Conservation (phyloP, 2,113 vertebrate genomes). For the Tapirus terrestris region DNA sequence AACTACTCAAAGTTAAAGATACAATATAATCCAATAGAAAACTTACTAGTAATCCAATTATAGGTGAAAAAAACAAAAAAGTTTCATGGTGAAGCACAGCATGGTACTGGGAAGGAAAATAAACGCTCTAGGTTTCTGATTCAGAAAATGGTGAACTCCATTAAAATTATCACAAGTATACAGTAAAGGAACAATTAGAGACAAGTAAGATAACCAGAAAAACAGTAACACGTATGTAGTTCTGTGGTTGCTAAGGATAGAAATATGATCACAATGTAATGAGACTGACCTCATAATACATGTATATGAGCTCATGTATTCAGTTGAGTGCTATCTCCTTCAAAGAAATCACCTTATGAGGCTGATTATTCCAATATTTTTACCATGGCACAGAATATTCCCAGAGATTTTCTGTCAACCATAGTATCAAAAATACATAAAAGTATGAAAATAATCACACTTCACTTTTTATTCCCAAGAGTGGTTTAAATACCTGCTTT, state of each 20-base stretch:
- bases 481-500: slow-evolving; percentile 21
- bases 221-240: not conserved
- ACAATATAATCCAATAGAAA: slow-evolving; percentile 40
- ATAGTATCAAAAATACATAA: not conserved
- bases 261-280: not conserved
- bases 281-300: slow-evolving; percentile 37
- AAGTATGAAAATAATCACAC: not conserved
- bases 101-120: not conserved
- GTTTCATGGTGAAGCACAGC: not conserved
- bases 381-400: slow-evolving; percentile 5
- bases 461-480: slow-evolving; percentile 30
- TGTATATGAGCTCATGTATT: not conserved
- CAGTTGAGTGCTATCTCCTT: not conserved
- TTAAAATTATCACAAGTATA: slow-evolving; percentile 43
- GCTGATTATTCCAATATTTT: slow-evolving; percentile 42
- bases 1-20: not conserved
- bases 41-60: slow-evolving; percentile 53
- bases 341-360: slow-evolving; percentile 30
- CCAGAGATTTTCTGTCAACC: slow-evolving; percentile 14
- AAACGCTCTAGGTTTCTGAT: slow-evolving; percentile 21
- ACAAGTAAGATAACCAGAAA: slow-evolving; percentile 24
- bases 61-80: not conserved
- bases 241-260: slow-evolving; percentile 28
- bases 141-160: slow-evolving; percentile 39
- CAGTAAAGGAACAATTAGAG: slow-evolving; percentile 24